Conservation (phyloP, 2,888 invertebrate genomes). For the Temnothorax ravouxi region DNA sequence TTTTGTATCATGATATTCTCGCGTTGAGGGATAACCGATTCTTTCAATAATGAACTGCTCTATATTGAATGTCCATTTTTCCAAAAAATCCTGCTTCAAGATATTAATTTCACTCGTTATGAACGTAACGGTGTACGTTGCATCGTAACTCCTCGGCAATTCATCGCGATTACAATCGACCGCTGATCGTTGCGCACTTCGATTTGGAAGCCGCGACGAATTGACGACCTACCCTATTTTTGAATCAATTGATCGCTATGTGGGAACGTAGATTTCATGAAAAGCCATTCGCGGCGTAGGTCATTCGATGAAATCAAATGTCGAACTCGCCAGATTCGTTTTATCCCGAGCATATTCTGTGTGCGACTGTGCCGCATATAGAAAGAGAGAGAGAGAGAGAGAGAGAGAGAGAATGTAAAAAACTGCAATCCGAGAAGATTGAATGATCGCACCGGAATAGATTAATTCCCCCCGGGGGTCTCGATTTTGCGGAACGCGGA, state of each 20-base stretch:
- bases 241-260: conserved; percentile 77
- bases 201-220: conserved; percentile 63
- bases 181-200: conserved; percentile 54
- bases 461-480: conserved; percentile 68
- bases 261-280: conserved; percentile 71
- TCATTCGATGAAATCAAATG: conserved; percentile 73
- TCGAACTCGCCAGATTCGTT: conserved; percentile 73
- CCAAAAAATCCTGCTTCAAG: conserved; percentile 8
- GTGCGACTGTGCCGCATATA: conserved; percentile 53
- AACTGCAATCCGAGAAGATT: conserved; percentile 69
- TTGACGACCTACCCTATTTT: conserved; percentile 77
- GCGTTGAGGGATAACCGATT: background rate
- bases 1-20: background rate
- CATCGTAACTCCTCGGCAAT: conserved; percentile 50
- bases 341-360: conserved; percentile 62
- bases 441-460: conserved; percentile 66
- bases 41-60: conserved; percentile 1
- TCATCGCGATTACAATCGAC: conserved; percentile 57
- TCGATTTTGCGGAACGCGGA: conserved; percentile 61
- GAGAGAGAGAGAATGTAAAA: conserved; percentile 41
- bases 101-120: conserved; percentile 43
- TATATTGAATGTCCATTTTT: conserved; percentile 34
- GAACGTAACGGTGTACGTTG: conserved; percentile 35
- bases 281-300: conserved; percentile 69
- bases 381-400: background rate